Conservation (phyloP, 2,888 invertebrate genomes). For the Sthenelais limicola region DNA sequence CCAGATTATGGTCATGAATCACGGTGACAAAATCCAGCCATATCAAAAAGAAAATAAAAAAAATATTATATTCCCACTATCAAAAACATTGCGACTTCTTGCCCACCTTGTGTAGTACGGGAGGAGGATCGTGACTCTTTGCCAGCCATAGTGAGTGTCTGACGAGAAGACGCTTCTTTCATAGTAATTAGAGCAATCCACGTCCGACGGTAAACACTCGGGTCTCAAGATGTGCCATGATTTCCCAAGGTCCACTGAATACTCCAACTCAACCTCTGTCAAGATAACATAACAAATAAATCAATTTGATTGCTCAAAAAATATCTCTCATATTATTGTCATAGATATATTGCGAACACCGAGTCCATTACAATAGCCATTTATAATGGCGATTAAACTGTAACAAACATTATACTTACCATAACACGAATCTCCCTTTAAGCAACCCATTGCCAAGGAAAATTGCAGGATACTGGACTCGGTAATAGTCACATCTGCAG, state of each 20-base stretch:
- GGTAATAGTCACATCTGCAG: slow-evolving; percentile 70
- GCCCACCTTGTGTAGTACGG: slow-evolving; percentile 67
- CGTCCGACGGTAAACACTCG: slow-evolving; percentile 67
- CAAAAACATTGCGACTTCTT: no score
- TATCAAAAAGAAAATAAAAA: no score
- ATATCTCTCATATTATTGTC: background rate
- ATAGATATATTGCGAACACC: background rate
- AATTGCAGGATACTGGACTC: slow-evolving; percentile 70
- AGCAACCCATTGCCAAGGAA: slow-evolving; percentile 70
- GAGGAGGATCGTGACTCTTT: slow-evolving; percentile 63
- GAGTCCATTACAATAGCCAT: no score
- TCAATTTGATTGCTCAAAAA: background rate
- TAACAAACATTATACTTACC: no score
- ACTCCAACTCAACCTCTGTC: slow-evolving; percentile 68
- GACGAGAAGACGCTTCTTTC: slow-evolving; percentile 60
- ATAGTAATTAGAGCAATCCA: slow-evolving; percentile 64
- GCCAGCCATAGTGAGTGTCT: slow-evolving; percentile 66
- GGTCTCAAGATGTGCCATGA: slow-evolving; percentile 68
- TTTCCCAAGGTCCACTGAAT: slow-evolving; percentile 71
- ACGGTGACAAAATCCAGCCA: no score
- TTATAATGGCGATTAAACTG: no score
- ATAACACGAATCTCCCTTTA: slow-evolving; percentile 60
- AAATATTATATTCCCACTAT: no score
- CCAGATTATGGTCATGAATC: no score
- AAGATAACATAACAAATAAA: slow-evolving; percentile 8